These are phyloP conservation scores for Gobiocypris rarus DNA, from an alignment of 2,113 vertebrate genomes.

Conservation along the genomic window DNA sequence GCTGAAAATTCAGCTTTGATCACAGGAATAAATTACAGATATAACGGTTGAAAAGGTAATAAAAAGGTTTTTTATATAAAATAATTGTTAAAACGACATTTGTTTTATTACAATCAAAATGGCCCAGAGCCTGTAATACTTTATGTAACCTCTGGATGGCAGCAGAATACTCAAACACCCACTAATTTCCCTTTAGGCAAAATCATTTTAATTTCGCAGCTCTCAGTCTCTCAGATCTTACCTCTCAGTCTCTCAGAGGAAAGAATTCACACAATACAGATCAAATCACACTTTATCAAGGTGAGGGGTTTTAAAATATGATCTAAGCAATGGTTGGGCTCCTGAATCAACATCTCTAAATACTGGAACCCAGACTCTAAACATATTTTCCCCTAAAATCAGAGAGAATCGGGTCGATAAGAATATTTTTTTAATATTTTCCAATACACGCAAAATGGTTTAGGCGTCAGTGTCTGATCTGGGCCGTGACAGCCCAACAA, in stretches of 20 bases:
- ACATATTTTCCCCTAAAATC: neutral
- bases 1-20: neutral
- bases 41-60: too few relatives aligned
- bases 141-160: neutral
- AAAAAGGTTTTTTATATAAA: neutral
- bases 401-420: neutral
- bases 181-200: neutral
- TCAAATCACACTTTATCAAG: neutral
- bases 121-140: neutral
- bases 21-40: neutral
- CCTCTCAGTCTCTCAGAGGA: neutral
- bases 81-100: neutral
- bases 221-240: constrained; percentile 2
- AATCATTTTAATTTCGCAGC: neutral
- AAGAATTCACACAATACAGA: neutral
- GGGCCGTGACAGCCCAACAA: too few relatives aligned
- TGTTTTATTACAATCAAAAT: neutral
- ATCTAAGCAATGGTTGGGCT: neutral
- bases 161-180: neutral
- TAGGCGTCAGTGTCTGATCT: too few relatives aligned
- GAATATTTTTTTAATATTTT: too few relatives aligned
- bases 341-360: neutral
- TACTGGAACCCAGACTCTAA: too few relatives aligned
- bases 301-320: neutral
- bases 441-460: neutral